Conservation (phyloP, 2,113 vertebrate genomes). For the Coptodon bakossiorum region DNA sequence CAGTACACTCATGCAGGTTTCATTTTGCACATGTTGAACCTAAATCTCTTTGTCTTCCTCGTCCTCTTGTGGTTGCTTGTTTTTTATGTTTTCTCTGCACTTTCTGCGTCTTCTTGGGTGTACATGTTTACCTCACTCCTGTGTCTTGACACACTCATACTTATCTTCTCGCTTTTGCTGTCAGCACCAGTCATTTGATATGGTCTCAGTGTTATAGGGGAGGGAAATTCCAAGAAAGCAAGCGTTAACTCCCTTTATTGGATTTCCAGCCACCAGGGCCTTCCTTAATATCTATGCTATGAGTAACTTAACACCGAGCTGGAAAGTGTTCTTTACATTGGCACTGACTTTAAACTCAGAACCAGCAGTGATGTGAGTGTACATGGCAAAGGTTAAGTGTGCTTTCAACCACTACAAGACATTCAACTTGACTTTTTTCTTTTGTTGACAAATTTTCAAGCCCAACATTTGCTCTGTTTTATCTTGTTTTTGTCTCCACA, state of each 20-base stretch:
- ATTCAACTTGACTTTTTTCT: not conserved
- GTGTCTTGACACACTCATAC: not conserved
- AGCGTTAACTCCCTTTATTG: slow-evolving; percentile 30
- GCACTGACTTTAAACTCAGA: not conserved
- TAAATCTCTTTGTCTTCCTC: not conserved
- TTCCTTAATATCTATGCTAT: not conserved
- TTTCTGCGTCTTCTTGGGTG: not conserved
- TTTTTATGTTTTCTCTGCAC: not conserved
- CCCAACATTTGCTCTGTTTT: not conserved
- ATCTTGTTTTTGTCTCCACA: not conserved
- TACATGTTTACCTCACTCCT: not conserved
- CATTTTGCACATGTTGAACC: not conserved
- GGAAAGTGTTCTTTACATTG: not conserved
- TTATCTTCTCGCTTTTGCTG: not conserved
- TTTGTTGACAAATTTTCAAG: not conserved
- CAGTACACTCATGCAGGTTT: not conserved
- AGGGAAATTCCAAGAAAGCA: slow-evolving; percentile 42
- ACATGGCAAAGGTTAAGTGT: not conserved
- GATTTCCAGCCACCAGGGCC: slow-evolving; percentile 20
- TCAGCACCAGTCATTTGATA: slow-evolving; percentile 26
- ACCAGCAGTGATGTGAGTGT: not conserved
- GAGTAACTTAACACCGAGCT: not conserved
- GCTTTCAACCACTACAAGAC: not conserved
- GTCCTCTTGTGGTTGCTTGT: not conserved
- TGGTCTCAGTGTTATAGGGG: slow-evolving; percentile 12